phyloP scores from a whole-genome alignment of 2,113 vertebrate genomes.

The Boulengeromyrus knoepffleri region DNA sequence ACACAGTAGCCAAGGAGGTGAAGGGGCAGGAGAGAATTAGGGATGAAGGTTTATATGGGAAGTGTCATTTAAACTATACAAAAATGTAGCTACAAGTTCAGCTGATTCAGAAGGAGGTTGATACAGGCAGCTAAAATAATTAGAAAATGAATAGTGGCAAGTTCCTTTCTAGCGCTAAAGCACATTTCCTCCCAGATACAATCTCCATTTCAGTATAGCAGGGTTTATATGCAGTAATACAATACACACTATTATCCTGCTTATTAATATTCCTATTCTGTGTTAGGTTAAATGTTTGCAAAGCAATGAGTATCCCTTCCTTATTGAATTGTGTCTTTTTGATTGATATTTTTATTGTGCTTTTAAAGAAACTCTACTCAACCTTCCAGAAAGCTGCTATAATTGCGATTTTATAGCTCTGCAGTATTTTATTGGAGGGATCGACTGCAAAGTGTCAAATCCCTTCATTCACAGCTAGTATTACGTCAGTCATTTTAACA shows the following conservation, averaged over 20 bases:
- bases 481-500: not conserved
- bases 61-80: not conserved
- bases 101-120: not conserved
- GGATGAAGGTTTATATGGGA: not conserved
- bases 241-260: not conserved
- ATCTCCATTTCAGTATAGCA: not conserved
- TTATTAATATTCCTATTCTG: not conserved
- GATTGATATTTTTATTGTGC: not conserved
- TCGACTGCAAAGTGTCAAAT: not conserved
- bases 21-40: not conserved
- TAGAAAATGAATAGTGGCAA: not conserved
- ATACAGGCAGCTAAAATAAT: not conserved
- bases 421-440: not conserved
- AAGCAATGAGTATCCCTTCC: not conserved
- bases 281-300: not conserved
- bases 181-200: not conserved
- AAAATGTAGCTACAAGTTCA: not conserved
- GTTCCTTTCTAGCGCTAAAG: not conserved
- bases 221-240: not conserved
- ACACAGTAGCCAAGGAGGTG: not conserved
- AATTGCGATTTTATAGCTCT: not conserved
- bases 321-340: not conserved
- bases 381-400: not conserved
- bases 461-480: not conserved
- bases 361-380: not conserved